Evolutionary conservation across 2,888 invertebrate genomes (phyloP), one percentile per base, ranked within the genome.

Genomic region (Harmothoe impar): DNA sequence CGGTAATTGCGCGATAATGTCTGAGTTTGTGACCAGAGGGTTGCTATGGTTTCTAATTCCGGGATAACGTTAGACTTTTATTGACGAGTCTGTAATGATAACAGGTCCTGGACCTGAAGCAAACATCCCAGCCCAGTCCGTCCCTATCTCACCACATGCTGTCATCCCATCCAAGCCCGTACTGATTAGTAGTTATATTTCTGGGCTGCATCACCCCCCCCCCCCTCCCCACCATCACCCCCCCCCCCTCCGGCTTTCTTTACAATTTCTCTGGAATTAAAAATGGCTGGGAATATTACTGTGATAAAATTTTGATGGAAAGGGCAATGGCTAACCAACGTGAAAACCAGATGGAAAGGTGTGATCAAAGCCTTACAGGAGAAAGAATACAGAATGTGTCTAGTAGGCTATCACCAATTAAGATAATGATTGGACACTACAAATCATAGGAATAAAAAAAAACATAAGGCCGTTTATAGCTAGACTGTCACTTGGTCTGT

Each of bases 171-270:
- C 43, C 5, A 1, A 5, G 62, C 3, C 72, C 31, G 17, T 25
- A 3, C 25, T 72, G 72, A 72, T 72, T 72, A 72, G 72, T 72
- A n/a, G 25, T 72, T 29, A 29, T 72, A 72, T 72, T 62, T 72
- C 68, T 15, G 29, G 15, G 25, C 72, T n/a, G 20, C 72, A 72
- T 5, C 72, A n/a, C n/a, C 43, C 43, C 43, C 10, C 43, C 43
- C 43, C 43, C 3, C 43, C 43, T 7, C 31, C n/a, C n/a, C n/a
- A n/a, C n/a, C n/a, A n/a, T n/a, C n/a, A n/a, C 43, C 43, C 43
- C 10, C 43, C 43, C 43, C 43, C 3, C 43, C 43, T 7, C 31
- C n/a, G 5, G 5, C 72, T 72, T 29, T 72, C 72, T 72, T 72
- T 29, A 25, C 72, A 29, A 72, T 72, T 72, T 72, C 72, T 72